Conservation (phyloP, 2,113 vertebrate genomes). For the Archilochus colubris region DNA sequence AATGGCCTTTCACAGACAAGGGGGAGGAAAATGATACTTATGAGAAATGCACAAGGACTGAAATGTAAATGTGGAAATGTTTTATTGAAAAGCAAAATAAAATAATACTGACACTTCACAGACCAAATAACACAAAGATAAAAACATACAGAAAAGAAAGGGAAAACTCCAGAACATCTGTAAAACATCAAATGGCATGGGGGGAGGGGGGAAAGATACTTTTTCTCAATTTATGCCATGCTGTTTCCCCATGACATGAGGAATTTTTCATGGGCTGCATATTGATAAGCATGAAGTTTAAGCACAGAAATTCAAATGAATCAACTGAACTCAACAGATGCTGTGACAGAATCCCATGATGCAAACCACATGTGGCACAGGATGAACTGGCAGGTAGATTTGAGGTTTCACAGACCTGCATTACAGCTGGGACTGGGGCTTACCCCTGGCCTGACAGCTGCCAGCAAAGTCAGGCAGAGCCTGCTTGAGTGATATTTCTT, state of each 20-base stretch:
- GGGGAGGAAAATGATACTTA: constrained; percentile 15
- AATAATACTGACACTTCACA: constrained; percentile 63
- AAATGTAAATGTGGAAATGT: constrained; percentile 78
- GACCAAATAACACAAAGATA: constrained; percentile 41
- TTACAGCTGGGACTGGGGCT: neutral
- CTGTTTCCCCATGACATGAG: neutral
- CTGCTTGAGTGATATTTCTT: neutral
- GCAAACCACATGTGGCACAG: neutral
- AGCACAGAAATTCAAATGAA: constrained; percentile 5
- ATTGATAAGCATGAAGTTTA: constrained; percentile 29
- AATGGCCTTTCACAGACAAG: neutral
- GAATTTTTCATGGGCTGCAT: neutral
- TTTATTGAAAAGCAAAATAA: constrained; percentile 80
- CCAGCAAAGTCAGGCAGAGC: neutral
- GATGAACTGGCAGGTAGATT: neutral
- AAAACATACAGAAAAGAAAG: constrained; percentile 33
- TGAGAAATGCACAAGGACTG: constrained; percentile 52
- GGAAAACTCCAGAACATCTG: neutral
- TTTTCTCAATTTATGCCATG: neutral
- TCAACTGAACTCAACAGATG: neutral
- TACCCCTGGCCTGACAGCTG: neutral
- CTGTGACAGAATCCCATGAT: neutral
- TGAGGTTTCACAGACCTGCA: neutral
- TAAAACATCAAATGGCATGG: neutral
- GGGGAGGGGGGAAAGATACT: neutral